These are phyloP conservation scores for Indicator indicator DNA, from an alignment of 2,113 vertebrate species.

Conservation along the genomic window DNA sequence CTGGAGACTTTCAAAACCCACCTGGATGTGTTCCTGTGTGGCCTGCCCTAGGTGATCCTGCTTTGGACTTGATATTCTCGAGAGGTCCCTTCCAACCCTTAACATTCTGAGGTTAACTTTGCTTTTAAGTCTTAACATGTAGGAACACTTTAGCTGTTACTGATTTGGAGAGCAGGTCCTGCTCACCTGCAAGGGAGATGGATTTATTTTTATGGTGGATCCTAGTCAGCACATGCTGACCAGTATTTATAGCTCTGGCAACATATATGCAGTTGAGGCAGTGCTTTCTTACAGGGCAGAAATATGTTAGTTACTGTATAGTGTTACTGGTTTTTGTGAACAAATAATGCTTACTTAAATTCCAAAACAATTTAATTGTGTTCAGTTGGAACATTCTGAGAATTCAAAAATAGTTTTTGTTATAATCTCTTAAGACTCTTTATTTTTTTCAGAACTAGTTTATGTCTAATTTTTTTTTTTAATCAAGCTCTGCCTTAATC, in stretches of 20 bases:
- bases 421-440: constrained; percentile 40
- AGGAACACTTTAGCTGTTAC: not conserved
- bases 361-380: constrained; percentile 3
- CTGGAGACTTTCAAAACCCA: too few relatives aligned
- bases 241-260: not conserved
- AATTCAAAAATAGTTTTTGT: constrained; percentile 15
- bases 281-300: not conserved
- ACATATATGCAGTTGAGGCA: not conserved
- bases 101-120: not conserved
- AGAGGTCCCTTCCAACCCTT: too few relatives aligned
- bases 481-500: constrained; percentile 32
- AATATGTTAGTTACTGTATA: not conserved
- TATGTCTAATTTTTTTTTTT: constrained; percentile 51
- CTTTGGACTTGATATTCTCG: too few relatives aligned
- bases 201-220: not conserved
- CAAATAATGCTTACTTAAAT: not conserved
- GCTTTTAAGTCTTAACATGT: not conserved
- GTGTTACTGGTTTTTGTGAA: not conserved
- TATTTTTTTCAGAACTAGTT: constrained; percentile 48
- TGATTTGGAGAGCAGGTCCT: not conserved
- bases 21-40: too few relatives aligned
- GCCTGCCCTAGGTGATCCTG: too few relatives aligned
- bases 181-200: not conserved
- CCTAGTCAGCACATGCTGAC: not conserved
- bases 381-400: not conserved